phyloP scores from a whole-genome alignment of 2,888 invertebrate species.

The Orthosia gracilis region DNA sequence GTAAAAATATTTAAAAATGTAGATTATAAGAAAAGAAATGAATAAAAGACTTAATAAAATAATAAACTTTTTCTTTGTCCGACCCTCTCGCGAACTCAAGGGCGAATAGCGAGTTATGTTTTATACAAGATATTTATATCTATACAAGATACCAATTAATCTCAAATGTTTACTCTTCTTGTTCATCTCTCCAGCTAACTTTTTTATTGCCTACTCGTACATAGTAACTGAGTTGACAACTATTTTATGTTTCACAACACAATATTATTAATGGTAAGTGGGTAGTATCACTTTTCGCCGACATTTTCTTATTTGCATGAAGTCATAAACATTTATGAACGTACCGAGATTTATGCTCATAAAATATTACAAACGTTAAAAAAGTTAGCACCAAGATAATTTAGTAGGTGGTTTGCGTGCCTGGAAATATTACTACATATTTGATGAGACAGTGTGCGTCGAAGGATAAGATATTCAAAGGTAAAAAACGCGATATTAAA shows the following conservation, averaged over 20 bases:
- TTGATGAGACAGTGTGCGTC: conserved; percentile 8
- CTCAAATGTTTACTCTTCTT: conserved; percentile 13
- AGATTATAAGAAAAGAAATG: too few species aligned
- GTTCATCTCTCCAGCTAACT: conserved; percentile 3
- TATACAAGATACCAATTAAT: conserved; percentile 18
- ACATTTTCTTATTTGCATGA: conserved; percentile 59
- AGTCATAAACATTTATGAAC: conserved; percentile 65
- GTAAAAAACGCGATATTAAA: background rate
- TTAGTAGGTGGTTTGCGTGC: conserved; percentile 37
- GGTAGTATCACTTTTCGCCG: conserved; percentile 48
- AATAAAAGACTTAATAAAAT: too few species aligned
- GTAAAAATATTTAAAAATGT: too few species aligned
- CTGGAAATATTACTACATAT: conserved; percentile 34
- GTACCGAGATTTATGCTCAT: conserved; percentile 60
- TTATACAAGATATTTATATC: background rate
- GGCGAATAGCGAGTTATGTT: background rate
- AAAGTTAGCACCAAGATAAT: conserved; percentile 58
- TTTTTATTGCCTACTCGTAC: conserved; percentile 21
- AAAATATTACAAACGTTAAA: conserved; percentile 64
- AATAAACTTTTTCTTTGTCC: background rate
- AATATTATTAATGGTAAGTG: conserved; percentile 55
- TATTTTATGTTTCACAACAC: conserved; percentile 40
- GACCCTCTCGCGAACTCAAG: background rate
- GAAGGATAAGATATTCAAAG: background rate
- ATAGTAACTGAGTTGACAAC: conserved; percentile 31